Base-by-base conservation (phyloP, 2,888 invertebrate genomes). In the Ryuthela nishihirai region DNA sequence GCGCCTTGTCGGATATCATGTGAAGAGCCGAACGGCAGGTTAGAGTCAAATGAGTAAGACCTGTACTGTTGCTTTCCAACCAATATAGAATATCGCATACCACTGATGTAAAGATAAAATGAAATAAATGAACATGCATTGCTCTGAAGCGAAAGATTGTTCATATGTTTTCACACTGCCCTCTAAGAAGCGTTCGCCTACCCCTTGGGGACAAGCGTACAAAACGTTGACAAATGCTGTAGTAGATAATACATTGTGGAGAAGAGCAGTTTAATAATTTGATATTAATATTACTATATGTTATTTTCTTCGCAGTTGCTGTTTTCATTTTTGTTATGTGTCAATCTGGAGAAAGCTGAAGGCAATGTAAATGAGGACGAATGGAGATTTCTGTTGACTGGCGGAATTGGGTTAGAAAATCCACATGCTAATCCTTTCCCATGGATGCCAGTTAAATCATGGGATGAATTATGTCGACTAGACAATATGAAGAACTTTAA, bases 321-420 rank as follows among this genome's bases (percentile, higher is more conserved):
- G 39, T 77, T 76, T 67, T 75, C 76, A 5, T 75, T 77, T 69
- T 56, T 76, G 50, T 69, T 77, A 36, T 75, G 75, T 62, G 70
- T 73, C 20, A 77, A 77, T 68, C 69, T 77, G 34, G 67, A 74
- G 54, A 76, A 75, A 65, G 72, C 73, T 56, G 67, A 70, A 38
- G 72, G 73, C 26, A 68, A 71, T 47, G 69, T 77, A 0, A 67
- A 72, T 44, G 75, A 88, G 34, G 69, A 77, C 0, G 85, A 91
- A 71, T 92, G 92, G 83, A 81, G 88, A 78, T 94, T 93, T 74
- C 75, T 95, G 18, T 72, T 95, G 65, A 92, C 89, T 0, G 93
- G 93, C 24, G 92, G 89, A 35, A 82, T 88, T 38, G 85, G 85
- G 12, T 76, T 88, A 44, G 85, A 86, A 65, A 88, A 88, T 78